Conservation (phyloP, 2,888 invertebrate species). For the Antitype chi region DNA sequence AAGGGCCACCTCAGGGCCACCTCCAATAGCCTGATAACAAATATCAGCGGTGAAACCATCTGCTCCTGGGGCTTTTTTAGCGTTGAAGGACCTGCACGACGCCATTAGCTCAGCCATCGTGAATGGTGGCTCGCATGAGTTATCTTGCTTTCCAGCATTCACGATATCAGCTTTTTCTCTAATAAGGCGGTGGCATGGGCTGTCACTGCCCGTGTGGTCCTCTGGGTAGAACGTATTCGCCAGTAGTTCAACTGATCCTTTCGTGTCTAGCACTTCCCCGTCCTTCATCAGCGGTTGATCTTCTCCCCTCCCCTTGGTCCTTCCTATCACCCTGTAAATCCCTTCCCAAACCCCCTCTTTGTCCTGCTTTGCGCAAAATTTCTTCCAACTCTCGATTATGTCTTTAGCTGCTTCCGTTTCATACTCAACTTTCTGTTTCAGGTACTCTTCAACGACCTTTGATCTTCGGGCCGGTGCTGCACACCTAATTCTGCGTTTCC, state of each 20-base stretch:
- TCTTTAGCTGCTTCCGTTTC: background rate
- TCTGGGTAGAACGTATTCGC: conserved; percentile 28
- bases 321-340: conserved; percentile 4
- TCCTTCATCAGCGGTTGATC: background rate
- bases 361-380: conserved; percentile 55
- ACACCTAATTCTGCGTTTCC: background rate
- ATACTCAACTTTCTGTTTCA: background rate
- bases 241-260: conserved; percentile 25
- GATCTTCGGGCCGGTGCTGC: background rate
- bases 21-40: background rate
- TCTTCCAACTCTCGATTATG: conserved; percentile 2
- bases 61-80: conserved; percentile 38
- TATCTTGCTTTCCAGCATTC: background rate
- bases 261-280: conserved; percentile 3
- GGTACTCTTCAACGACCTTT: background rate
- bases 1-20: accelerated
- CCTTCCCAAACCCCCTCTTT: conserved; percentile 35
- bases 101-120: conserved; percentile 27
- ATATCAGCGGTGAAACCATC: conserved; percentile 2
- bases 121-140: conserved; percentile 44
- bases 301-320: background rate
- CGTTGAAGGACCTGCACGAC: background rate
- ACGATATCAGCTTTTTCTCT: background rate
- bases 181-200: background rate
- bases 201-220: background rate